phyloP scores from a whole-genome alignment of 2,888 invertebrate genomes.

The Hyposoter didymator region DNA sequence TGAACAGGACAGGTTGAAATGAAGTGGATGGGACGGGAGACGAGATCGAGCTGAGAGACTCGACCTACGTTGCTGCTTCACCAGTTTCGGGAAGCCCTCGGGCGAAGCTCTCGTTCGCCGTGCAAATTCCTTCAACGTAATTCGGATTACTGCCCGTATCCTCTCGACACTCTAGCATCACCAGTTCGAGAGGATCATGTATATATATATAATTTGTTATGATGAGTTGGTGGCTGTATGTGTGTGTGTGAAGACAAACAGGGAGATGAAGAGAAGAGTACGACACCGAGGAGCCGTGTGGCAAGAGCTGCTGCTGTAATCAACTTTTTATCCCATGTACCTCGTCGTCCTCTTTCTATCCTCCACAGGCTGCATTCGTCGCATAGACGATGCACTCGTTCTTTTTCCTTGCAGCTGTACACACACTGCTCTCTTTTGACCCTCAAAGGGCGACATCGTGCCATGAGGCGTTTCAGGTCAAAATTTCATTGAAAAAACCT shows the following conservation, averaged over 20 bases:
- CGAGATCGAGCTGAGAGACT: constrained; percentile 57
- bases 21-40: constrained; percentile 35
- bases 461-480: background rate
- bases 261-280: constrained; percentile 15
- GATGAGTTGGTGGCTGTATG: constrained; percentile 1
- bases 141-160: constrained; percentile 67
- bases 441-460: constrained; percentile 8
- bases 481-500: background rate
- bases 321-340: constrained; percentile 64
- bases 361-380: background rate
- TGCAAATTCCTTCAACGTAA: constrained; percentile 68
- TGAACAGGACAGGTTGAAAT: constrained; percentile 50
- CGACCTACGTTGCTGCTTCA: constrained; percentile 39
- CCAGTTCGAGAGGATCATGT: constrained; percentile 19
- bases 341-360: constrained; percentile 32
- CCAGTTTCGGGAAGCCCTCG: constrained; percentile 64
- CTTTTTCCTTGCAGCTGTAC: constrained; percentile 41
- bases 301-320: constrained; percentile 63
- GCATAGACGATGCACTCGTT: constrained; percentile 43
- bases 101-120: constrained; percentile 65
- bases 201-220: constrained; percentile 19
- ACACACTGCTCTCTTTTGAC: constrained; percentile 43
- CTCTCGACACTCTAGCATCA: constrained; percentile 36
- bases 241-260: constrained; percentile 13
- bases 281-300: constrained; percentile 35